These are phyloP conservation scores for Dichetophora obliterata DNA, from an alignment of 2,888 invertebrate species.

Conservation along the genomic window DNA sequence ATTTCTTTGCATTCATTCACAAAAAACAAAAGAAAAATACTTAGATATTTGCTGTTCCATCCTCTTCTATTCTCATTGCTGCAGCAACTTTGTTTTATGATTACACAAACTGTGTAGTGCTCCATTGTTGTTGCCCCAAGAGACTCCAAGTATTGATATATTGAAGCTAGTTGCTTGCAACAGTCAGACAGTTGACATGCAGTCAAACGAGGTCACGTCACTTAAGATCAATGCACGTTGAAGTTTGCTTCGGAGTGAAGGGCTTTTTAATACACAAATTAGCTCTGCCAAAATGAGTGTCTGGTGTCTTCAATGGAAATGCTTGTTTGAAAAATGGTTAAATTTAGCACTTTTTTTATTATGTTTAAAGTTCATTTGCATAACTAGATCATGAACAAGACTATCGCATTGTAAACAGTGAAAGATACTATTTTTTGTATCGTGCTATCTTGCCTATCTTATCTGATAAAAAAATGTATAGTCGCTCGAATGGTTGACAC, in stretches of 20 bases:
- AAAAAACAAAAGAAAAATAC: not conserved
- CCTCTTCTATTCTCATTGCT: not conserved
- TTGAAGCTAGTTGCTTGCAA: slow-evolving; percentile 32
- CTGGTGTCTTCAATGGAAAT: too few relatives aligned
- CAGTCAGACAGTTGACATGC: slow-evolving; percentile 27
- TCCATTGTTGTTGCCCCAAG: not conserved
- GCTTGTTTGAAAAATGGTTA: too few relatives aligned
- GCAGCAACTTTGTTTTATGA: not conserved
- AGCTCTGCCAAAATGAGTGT: slow-evolving; percentile 15
- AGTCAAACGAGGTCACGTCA: slow-evolving; percentile 35
- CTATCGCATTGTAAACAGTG: too few relatives aligned
- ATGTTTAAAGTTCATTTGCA: too few relatives aligned
- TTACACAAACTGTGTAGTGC: not conserved
- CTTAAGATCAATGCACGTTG: slow-evolving; percentile 31
- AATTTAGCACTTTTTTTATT: too few relatives aligned
- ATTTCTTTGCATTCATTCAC: slow-evolving; percentile 14
- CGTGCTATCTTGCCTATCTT: too few relatives aligned
- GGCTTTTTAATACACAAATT: slow-evolving; percentile 4
- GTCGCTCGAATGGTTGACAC: too few relatives aligned
- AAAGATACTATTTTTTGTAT: too few relatives aligned
- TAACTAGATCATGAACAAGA: too few relatives aligned
- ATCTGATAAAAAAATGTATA: too few relatives aligned
- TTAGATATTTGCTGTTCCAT: not conserved
- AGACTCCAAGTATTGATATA: slow-evolving; percentile 2
- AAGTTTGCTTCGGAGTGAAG: slow-evolving; percentile 8